Conservation (phyloP, 2,888 invertebrate genomes). For the Chironomus tentans region DNA sequence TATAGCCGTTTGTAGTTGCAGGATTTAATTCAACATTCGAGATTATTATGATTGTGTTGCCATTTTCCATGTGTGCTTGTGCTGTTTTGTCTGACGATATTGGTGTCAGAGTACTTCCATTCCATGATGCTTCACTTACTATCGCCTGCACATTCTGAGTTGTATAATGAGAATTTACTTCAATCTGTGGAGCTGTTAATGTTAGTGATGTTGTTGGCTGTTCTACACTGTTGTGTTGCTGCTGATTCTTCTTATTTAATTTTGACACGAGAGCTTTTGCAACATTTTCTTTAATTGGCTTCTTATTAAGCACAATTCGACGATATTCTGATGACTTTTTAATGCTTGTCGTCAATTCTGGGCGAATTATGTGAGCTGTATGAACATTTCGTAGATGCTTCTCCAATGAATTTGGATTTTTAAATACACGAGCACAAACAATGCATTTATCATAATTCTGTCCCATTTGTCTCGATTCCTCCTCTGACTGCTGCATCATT, state of each 20-base stretch:
- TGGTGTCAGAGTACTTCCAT: neutral
- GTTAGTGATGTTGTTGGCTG: neutral
- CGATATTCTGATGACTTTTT: slow-evolving; percentile 26
- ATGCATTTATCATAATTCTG: slow-evolving; percentile 26
- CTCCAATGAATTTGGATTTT: slow-evolving; percentile 36
- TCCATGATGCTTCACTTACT: neutral
- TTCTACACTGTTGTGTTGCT: neutral
- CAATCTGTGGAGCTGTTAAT: neutral
- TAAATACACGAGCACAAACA: slow-evolving; percentile 36
- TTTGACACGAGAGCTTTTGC: slow-evolving; percentile 29
- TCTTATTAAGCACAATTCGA: slow-evolving; percentile 25
- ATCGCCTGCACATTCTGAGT: neutral
- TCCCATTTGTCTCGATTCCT: too few species aligned
- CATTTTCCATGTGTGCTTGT: neutral
- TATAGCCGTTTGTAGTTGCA: slow-evolving; percentile 16
- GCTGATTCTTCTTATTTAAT: slow-evolving; percentile 28
- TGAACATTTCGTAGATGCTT: slow-evolving; percentile 28
- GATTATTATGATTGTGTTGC: slow-evolving; percentile 22
- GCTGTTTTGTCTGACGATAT: neutral
- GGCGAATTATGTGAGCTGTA: slow-evolving; percentile 21
- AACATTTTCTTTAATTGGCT: slow-evolving; percentile 28
- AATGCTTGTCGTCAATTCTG: slow-evolving; percentile 22
- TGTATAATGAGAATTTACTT: neutral
- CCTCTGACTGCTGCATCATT: neutral
- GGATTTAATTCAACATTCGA: slow-evolving; percentile 23